A percentile compares a stretch with the other conserved stretches of the same genome.
Evolutionary conservation across 2,797 vertebrate species (phyloP).

Genomic region (Balearica regulorum): DNA sequence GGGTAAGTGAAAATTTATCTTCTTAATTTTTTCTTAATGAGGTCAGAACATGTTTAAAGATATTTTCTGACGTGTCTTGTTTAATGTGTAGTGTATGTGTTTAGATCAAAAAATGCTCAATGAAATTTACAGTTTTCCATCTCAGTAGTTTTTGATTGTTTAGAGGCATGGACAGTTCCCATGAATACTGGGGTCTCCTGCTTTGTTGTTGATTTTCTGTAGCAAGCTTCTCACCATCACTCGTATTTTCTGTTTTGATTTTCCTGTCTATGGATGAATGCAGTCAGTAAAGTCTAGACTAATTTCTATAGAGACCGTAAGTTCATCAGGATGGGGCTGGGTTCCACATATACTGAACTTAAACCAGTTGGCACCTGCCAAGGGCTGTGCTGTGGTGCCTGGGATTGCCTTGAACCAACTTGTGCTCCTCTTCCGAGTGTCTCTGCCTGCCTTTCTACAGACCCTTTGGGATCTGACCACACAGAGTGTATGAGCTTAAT

Average conservation of each 20-base stretch:
- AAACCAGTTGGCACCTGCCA: neutral
- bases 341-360: neutral
- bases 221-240: neutral
- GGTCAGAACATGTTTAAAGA: neutral
- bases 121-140: neutral
- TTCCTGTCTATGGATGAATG: neutral
- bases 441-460: neutral
- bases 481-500: neutral
- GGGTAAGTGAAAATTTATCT: neutral
- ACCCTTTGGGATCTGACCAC: conserved; percentile 15
- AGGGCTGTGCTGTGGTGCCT: neutral
- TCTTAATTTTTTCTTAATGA: neutral
- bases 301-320: neutral
- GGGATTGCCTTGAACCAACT: neutral
- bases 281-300: neutral
- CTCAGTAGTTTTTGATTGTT: neutral
- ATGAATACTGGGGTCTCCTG: neutral
- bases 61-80: neutral
- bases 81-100: neutral
- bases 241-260: neutral
- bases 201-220: neutral
- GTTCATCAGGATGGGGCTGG: neutral
- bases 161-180: neutral
- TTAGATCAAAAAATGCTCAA: neutral
- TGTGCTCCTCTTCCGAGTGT: neutral